phyloP scores from a whole-genome alignment of 2,888 invertebrate genomes.

The Eremobia ochroleuca region DNA sequence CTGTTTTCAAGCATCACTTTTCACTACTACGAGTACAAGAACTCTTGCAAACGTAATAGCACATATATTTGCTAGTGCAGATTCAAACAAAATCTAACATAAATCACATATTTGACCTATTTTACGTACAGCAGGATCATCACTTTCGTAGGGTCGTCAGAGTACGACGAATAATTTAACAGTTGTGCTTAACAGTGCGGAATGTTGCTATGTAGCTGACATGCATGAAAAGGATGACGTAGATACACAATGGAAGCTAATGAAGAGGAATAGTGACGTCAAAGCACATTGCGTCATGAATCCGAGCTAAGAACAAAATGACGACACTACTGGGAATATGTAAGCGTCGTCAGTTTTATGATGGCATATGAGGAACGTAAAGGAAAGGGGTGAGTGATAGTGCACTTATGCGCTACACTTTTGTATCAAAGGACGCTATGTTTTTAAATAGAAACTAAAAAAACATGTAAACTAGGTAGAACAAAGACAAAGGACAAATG shows the following conservation, averaged over 20 bases:
- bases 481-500: neutral
- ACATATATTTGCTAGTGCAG: slow-evolving; percentile 7
- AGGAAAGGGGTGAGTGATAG: slow-evolving; percentile 37
- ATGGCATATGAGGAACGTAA: slow-evolving; percentile 13
- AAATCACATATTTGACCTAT: slow-evolving; percentile 51
- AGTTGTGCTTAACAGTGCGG: slow-evolving; percentile 24
- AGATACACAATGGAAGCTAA: slow-evolving; percentile 45
- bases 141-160: slow-evolving; percentile 24
- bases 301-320: slow-evolving; percentile 44
- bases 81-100: slow-evolving; percentile 15
- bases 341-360: slow-evolving; percentile 19
- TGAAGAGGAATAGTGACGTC: slow-evolving; percentile 49
- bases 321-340: slow-evolving; percentile 22
- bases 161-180: slow-evolving; percentile 54
- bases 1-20: slow-evolving; percentile 12
- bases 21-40: neutral
- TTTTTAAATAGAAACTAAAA: slow-evolving; percentile 3
- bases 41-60: neutral
- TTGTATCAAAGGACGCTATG: slow-evolving; percentile 6
- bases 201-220: slow-evolving; percentile 34
- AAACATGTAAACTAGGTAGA: neutral
- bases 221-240: slow-evolving; percentile 33
- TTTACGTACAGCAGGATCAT: slow-evolving; percentile 22
- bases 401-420: neutral
- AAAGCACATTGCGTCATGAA: slow-evolving; percentile 29